Conservation (phyloP, 1,140 invertebrate species). For the Eufriesea mexicana region DNA sequence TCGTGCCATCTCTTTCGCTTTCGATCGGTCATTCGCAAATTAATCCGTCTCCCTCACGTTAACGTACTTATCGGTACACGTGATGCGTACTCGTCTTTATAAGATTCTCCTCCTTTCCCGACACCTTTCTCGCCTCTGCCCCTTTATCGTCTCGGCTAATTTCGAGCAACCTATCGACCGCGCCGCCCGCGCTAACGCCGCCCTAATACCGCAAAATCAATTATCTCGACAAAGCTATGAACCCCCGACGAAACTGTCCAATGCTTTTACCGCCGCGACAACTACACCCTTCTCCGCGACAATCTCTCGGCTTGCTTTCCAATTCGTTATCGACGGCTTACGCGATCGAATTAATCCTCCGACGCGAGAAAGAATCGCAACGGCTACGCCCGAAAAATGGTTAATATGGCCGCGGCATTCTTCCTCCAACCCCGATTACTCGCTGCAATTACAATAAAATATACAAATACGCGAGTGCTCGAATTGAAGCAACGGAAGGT, state of each 20-base stretch:
- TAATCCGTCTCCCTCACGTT: constrained; percentile 48
- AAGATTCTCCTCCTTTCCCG: not conserved
- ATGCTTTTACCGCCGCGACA: not conserved
- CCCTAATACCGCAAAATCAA: not conserved
- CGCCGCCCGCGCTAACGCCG: not conserved
- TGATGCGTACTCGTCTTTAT: constrained; percentile 26
- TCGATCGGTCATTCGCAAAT: constrained; percentile 50
- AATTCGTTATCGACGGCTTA: not conserved
- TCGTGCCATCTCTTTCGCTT: constrained; percentile 57
- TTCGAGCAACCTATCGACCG: too few species aligned
- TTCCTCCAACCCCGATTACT: too few species aligned
- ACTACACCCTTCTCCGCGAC: too few species aligned
- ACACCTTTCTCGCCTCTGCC: not conserved
- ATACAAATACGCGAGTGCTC: too few species aligned
- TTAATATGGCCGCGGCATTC: too few species aligned
- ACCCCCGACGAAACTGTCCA: not conserved
- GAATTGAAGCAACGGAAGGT: too few species aligned
- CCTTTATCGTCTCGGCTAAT: too few species aligned
- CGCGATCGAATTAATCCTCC: not conserved
- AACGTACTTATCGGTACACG: constrained; percentile 25
- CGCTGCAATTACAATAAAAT: too few species aligned
- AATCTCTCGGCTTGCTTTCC: not conserved
- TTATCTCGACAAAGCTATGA: not conserved
- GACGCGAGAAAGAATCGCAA: not conserved
- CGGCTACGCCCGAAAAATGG: too few species aligned